These are phyloP conservation scores for Prietella phreatophila DNA, from an alignment of 2,113 vertebrate species.

Conservation along the genomic window DNA sequence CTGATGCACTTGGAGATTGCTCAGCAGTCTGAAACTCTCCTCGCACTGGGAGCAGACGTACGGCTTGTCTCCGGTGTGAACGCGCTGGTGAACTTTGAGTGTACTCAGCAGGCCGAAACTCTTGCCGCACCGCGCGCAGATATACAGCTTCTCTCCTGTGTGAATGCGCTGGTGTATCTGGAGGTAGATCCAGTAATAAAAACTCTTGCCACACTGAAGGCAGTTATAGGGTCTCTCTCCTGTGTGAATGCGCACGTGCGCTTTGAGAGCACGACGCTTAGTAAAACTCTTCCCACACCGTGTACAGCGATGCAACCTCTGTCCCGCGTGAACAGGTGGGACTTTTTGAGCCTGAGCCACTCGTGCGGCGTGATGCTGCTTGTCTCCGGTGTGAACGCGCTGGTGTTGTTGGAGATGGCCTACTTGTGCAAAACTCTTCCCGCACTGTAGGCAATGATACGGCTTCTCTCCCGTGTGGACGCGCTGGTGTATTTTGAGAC, in stretches of 20 bases:
- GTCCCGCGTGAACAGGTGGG: neutral
- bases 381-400: neutral
- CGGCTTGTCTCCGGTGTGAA: conserved; percentile 2
- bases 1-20: neutral
- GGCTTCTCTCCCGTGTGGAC: conserved; percentile 2
- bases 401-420: conserved; percentile 16
- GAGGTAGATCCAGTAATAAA: conserved; percentile 3
- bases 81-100: neutral
- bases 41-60: neutral
- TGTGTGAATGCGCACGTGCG: neutral
- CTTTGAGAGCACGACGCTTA: neutral
- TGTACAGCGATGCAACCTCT: neutral
- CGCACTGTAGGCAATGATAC: neutral
- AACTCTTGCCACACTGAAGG: neutral
- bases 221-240: neutral
- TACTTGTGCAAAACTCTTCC: conserved; percentile 2
- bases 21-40: neutral
- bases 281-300: neutral
- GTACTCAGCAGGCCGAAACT: neutral
- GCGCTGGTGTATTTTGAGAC: neutral
- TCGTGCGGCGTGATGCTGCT: neutral
- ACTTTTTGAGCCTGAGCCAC: neutral
- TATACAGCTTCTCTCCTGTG: neutral
- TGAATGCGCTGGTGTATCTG: conserved; percentile 18
- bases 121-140: conserved; percentile 2